Evolutionary conservation across 2,113 vertebrate genomes (phyloP), one percentile per base, ranked within the genome.

Genomic region (Hemichromis elongatus): DNA sequence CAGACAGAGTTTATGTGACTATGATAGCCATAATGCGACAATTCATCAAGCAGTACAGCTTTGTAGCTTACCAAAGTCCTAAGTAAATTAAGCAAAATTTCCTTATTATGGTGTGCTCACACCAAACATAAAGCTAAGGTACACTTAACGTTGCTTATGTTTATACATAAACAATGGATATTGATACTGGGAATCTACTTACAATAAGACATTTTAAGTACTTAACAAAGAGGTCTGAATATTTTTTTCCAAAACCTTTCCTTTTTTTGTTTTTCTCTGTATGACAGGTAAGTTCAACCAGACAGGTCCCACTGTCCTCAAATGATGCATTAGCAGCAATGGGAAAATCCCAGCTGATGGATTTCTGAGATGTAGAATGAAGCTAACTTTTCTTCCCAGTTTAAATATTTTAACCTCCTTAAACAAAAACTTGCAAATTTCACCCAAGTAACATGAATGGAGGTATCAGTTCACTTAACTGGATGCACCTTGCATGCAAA

Each of bases 261-360:
- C 3, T 1, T 66, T 1, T 59, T 61, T 19, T 18, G 4, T 4
- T 12, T 42, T 10, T 57, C 19, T 66, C 61, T 40, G 35, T 40
- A 40, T 66, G 1, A 40, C 5, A 66, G 61, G 0, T 8, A 66
- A 66, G 35, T 66, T 70, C 13, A 45, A 70, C 66, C 21, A 45
- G 14, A 70, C 21, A 70, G 66, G 13, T 70, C 40, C 5, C 6
- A 9, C 37, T 45, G 5, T 37, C 66, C 13, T 70, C 21, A 70
- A 70, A 70, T 70, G 5, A 70, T 26, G 40, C 37, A 70, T 45
- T 21, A 70, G 37, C 37, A 70, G 13, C 37, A 45, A 70, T 70
- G 63, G 63, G 63, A 45, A 42, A 70, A 45, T 70, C 5, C 37
- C 63, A 45, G 37, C n/a, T n/a, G n/a, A n/a, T n/a, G n/a, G 37